A percentile compares a stretch with the other conserved stretches of the same genome.
Evolutionary conservation across 2,888 invertebrate genomes (phyloP).

Genomic region (Mantis religiosa): DNA sequence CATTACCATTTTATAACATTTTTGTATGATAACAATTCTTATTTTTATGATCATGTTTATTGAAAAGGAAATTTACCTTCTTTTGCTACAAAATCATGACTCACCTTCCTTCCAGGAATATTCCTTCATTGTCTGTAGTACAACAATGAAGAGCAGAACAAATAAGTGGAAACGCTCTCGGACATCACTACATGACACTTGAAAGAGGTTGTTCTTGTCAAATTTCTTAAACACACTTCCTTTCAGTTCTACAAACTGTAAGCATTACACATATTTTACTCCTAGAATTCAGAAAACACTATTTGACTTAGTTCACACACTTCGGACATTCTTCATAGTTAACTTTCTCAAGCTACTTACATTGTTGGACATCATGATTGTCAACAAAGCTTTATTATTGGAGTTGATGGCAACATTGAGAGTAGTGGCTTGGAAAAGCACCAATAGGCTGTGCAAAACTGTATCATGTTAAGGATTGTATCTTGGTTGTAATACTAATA

Average conservation of each 20-base stretch:
- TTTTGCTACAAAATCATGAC: background rate
- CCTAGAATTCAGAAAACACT: background rate
- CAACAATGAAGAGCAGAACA: slow-evolving; percentile 86
- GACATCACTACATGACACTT: slow-evolving; percentile 96
- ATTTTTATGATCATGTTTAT: too few species aligned
- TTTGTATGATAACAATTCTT: too few species aligned
- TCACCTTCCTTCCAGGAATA: slow-evolving; percentile 83
- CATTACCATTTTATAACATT: too few species aligned
- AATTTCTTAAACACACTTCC: slow-evolving; percentile 99
- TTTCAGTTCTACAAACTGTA: slow-evolving; percentile 96
- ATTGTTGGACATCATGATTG: slow-evolving; percentile 99
- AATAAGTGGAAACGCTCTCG: slow-evolving; percentile 92
- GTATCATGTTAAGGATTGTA: background rate
- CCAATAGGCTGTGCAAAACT: slow-evolving; percentile 81
- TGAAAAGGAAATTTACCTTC: too few species aligned
- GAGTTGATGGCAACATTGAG: slow-evolving; percentile 99
- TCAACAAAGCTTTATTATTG: slow-evolving; percentile 94
- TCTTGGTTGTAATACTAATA: background rate
- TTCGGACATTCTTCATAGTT: background rate
- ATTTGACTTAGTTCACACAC: background rate
- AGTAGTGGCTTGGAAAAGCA: slow-evolving; percentile 94
- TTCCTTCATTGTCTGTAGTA: slow-evolving; percentile 96
- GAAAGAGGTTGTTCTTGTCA: slow-evolving; percentile 96
- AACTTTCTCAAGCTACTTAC: slow-evolving; percentile 55
- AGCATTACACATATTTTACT: background rate